phyloP scores from a whole-genome alignment of 2,113 vertebrate species.

The Symphodus melops region DNA sequence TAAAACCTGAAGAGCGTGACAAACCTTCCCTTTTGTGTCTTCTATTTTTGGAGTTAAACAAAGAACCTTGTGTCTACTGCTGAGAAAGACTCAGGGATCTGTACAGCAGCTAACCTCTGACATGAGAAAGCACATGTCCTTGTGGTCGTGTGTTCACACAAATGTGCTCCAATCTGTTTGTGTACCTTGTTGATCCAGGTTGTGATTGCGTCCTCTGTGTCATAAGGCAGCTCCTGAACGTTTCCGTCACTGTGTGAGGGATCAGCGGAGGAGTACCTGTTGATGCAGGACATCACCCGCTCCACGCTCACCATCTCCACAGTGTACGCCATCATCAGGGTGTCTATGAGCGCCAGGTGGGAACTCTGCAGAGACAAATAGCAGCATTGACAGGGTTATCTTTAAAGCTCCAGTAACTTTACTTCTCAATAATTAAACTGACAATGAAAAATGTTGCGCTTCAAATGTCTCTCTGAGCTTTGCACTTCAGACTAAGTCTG shows the following conservation, averaged over 20 bases:
- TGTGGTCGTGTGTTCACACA: background rate
- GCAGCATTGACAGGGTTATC: background rate
- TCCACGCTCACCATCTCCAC: slow-evolving; percentile 98
- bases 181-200: slow-evolving; percentile 98
- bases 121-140: background rate
- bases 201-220: slow-evolving; percentile 94
- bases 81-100: slow-evolving; percentile 8
- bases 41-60: slow-evolving; percentile 24
- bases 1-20: slow-evolving; percentile 6
- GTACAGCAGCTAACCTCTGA: background rate
- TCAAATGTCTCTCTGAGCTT: background rate
- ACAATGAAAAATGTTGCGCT: background rate
- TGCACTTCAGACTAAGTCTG: background rate
- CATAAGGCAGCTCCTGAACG: slow-evolving; percentile 90
- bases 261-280: slow-evolving; percentile 88
- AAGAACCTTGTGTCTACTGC: slow-evolving; percentile 10
- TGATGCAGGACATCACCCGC: slow-evolving; percentile 91
- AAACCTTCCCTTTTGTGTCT: slow-evolving; percentile 10
- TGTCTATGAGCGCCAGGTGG: slow-evolving; percentile 95
- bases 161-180: background rate
- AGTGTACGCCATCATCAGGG: slow-evolving; percentile 98
- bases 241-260: slow-evolving; percentile 48
- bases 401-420: background rate
- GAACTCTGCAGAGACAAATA: slow-evolving; percentile 85
- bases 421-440: slow-evolving; percentile 4